phyloP scores from a whole-genome alignment of 2,113 vertebrate genomes.

The Gobio gobio region DNA sequence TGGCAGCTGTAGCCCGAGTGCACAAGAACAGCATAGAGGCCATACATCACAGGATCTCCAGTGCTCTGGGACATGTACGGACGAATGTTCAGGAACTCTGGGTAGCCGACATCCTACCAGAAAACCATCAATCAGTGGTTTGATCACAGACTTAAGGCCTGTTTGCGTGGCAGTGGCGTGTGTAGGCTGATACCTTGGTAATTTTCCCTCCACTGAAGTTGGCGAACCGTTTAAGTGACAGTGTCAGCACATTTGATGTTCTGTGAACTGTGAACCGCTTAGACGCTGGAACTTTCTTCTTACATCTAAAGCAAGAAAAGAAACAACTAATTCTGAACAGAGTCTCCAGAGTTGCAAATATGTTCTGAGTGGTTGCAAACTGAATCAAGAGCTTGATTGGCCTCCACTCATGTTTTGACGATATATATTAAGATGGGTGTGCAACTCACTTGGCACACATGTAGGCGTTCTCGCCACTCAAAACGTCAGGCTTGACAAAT shows the following conservation, averaged over 20 bases:
- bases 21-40: slow-evolving; percentile 93
- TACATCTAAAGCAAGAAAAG: slow-evolving; percentile 79
- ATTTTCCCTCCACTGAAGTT: slow-evolving; percentile 92
- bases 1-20: slow-evolving; percentile 96
- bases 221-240: slow-evolving; percentile 93
- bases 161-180: neutral
- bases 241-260: slow-evolving; percentile 87
- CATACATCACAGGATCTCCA: slow-evolving; percentile 85
- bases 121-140: neutral
- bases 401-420: neutral
- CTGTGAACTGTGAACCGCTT: slow-evolving; percentile 93
- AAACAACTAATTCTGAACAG: neutral
- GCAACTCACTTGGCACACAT: slow-evolving; percentile 91
- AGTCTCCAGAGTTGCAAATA: neutral
- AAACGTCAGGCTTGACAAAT: slow-evolving; percentile 89
- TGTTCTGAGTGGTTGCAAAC: neutral
- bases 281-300: slow-evolving; percentile 91
- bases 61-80: slow-evolving; percentile 92
- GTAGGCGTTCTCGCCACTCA: slow-evolving; percentile 94
- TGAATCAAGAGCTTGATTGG: neutral
- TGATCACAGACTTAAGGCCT: slow-evolving; percentile 7
- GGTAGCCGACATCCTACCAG: slow-evolving; percentile 89
- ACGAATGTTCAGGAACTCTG: slow-evolving; percentile 89
- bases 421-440: neutral
- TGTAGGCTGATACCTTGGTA: slow-evolving; percentile 81